phyloP scores from a whole-genome alignment of 2,797 vertebrate species.

The Cuniculus paca region DNA sequence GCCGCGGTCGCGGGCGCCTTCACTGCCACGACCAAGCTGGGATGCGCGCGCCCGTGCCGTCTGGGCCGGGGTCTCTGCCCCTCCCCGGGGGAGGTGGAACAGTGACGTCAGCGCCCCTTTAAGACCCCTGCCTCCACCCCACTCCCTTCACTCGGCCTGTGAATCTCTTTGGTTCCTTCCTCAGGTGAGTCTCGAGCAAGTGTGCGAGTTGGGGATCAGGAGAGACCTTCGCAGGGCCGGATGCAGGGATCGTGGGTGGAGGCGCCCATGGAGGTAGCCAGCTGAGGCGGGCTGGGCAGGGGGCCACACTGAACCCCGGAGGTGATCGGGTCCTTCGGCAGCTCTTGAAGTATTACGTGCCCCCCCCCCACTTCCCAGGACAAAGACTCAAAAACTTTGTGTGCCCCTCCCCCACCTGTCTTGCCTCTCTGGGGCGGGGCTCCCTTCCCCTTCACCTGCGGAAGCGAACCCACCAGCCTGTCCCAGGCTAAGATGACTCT shows the following conservation, averaged over 20 bases:
- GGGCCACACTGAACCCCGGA: not conserved
- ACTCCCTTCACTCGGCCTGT: conserved; percentile 1
- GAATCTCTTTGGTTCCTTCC: fast-evolving
- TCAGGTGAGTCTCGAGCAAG: conserved; percentile 74
- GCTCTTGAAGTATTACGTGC: conserved; percentile 19
- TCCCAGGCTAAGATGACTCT: not conserved
- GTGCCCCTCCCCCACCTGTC: conserved; percentile 73
- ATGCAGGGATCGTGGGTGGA: not conserved
- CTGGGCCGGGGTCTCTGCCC: conserved; percentile 72
- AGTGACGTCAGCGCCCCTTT: conserved; percentile 81
- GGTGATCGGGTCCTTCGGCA: not conserved
- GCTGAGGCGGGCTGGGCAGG: not conserved
- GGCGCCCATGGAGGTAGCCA: not conserved
- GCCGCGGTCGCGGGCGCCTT: not conserved
- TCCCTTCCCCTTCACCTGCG: conserved; percentile 47
- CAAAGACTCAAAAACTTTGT: conserved; percentile 76
- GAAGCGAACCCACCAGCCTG: not conserved
- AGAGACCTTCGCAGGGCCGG: too few relatives aligned
- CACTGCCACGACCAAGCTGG: not conserved
- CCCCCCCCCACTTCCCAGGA: conserved; percentile 69
- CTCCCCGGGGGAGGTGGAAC: conserved; percentile 80
- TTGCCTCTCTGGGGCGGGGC: conserved; percentile 19
- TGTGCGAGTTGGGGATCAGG: not conserved
- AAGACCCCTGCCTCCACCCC: conserved; percentile 77
- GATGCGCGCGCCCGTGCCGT: not conserved